Evolutionary conservation across 2,797 vertebrate genomes (phyloP).

Genomic region (Rachycentron canadum): DNA sequence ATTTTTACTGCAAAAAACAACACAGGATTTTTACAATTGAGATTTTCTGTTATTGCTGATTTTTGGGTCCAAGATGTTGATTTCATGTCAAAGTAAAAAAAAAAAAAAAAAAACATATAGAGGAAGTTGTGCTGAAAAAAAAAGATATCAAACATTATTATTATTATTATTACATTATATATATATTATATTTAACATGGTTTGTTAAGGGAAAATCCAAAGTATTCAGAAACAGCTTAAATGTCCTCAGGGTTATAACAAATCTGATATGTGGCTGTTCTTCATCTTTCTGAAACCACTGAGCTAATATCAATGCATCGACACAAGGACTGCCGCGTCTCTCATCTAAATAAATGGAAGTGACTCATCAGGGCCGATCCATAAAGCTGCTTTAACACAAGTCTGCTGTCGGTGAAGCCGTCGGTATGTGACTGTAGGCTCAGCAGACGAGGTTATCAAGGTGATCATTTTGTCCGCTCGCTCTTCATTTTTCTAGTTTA

Average conservation of each 20-base stretch:
- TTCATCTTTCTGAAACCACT: neutral
- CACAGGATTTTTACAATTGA: no score
- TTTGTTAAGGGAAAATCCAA: no score
- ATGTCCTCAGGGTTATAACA: neutral
- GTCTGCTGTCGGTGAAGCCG: neutral
- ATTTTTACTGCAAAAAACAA: no score
- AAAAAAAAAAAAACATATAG: no score
- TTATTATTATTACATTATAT: no score
- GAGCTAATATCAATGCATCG: neutral
- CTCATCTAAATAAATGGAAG: conserved; percentile 10
- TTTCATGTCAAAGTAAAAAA: no score
- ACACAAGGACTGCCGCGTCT: conserved; percentile 4
- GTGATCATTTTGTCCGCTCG: neutral
- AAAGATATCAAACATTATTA: no score
- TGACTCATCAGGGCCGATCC: neutral
- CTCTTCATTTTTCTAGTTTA: neutral
- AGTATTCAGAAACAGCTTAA: no score
- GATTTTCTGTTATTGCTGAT: no score
- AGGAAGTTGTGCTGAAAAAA: no score
- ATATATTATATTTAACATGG: no score
- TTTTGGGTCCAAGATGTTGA: no score
- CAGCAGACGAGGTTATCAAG: neutral
- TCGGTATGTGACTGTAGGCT: neutral
- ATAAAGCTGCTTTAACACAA: neutral
- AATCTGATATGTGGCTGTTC: neutral